phyloP scores from a whole-genome alignment of 2,888 invertebrate genomes.

The Mayetiola destructor region DNA sequence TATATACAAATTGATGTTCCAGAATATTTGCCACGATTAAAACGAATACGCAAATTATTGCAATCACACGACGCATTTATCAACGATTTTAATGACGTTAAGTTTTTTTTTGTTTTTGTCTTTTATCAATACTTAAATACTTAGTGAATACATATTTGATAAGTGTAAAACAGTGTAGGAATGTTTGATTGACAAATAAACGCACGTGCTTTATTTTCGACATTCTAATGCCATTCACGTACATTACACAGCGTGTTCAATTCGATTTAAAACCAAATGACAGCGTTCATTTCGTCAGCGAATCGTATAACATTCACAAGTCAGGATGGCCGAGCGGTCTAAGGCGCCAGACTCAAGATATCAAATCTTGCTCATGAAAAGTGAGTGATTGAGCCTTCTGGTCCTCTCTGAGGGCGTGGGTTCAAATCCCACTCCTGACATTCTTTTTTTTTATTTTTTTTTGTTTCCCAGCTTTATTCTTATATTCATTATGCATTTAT shows the following conservation, averaged over 20 bases:
- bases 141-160: too few species aligned
- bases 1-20: constrained; percentile 43
- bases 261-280: too few species aligned
- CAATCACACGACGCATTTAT: constrained; percentile 41
- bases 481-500: neutral
- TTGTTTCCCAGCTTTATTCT: neutral
- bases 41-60: constrained; percentile 35
- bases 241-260: too few species aligned
- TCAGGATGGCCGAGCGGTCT: constrained; percentile 20
- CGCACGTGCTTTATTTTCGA: too few species aligned
- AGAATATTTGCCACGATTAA: constrained; percentile 34
- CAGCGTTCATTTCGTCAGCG: too few species aligned
- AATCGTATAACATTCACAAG: constrained; percentile 4
- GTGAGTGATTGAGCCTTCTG: constrained; percentile 21
- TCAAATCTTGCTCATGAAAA: constrained; percentile 16
- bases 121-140: too few species aligned
- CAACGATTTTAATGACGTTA: constrained; percentile 50
- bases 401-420: constrained; percentile 21
- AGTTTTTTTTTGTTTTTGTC: constrained; percentile 12
- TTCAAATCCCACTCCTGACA: constrained; percentile 21
- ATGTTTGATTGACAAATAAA: too few species aligned
- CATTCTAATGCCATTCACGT: too few species aligned
- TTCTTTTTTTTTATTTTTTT: constrained; percentile 17
- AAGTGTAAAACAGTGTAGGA: too few species aligned
- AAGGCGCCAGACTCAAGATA: constrained; percentile 20